Percentiles rank a stretch among this genome's conserved stretches.
These are phyloP conservation scores for Wasmannia auropunctata DNA, from an alignment of 1,140 invertebrate species.

Conservation along the genomic window DNA sequence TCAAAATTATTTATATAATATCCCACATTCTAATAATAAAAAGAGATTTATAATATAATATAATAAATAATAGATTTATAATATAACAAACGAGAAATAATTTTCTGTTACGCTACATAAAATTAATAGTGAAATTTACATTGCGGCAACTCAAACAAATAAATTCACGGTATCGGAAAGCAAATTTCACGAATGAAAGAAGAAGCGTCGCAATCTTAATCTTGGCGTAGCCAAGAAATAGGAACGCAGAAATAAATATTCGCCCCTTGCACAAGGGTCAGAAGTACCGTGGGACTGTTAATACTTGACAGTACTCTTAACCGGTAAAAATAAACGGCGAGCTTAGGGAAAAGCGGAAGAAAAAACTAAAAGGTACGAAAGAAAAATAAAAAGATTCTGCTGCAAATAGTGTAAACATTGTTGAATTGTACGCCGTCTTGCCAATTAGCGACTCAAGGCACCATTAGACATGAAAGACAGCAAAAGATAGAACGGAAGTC, in stretches of 20 bases:
- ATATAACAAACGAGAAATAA: background rate
- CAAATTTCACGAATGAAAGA: conserved; percentile 6
- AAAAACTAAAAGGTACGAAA: background rate
- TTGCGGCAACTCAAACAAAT: background rate
- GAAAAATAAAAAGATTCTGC: background rate
- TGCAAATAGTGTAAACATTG: conserved; percentile 4
- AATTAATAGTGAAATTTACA: background rate
- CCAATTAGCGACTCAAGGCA: conserved; percentile 3
- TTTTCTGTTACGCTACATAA: background rate
- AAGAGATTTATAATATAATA: no score
- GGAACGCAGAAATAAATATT: conserved; percentile 26
- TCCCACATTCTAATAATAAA: no score
- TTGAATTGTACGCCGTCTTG: conserved; percentile 8
- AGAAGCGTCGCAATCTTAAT: conserved; percentile 5
- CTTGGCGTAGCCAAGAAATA: background rate
- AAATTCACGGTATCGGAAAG: background rate
- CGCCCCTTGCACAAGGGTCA: background rate
- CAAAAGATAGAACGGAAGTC: background rate
- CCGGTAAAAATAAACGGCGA: background rate
- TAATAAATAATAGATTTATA: background rate
- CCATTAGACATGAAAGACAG: conserved; percentile 2
- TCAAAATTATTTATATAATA: background rate
- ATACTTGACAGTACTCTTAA: conserved; percentile 19
- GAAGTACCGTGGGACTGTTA: background rate
- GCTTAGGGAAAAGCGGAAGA: background rate